Evolutionary conservation across 2,797 vertebrate genomes (phyloP).

Genomic region (Fundulus diaphanus): DNA sequence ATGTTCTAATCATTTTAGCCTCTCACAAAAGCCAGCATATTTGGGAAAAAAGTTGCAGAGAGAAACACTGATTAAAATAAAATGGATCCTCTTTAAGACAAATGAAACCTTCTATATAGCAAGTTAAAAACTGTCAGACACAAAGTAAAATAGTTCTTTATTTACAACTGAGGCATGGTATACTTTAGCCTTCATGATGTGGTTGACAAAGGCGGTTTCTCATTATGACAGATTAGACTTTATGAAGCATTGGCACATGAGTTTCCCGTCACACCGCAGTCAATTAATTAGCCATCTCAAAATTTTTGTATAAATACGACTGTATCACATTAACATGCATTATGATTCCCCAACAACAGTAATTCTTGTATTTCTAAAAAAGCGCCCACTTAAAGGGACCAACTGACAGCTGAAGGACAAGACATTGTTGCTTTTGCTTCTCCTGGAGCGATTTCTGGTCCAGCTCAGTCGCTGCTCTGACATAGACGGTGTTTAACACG

Average conservation of each 20-base stretch:
- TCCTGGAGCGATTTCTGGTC: slow-evolving; percentile 14
- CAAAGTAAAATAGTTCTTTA: background rate
- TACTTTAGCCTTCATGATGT: slow-evolving; percentile 11
- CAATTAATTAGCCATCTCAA: slow-evolving; percentile 37
- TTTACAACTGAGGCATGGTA: background rate
- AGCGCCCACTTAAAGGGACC: slow-evolving; percentile 13
- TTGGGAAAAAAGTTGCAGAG: background rate
- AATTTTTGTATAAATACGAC: slow-evolving; percentile 20
- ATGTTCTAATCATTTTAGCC: no score
- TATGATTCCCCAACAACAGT: slow-evolving; percentile 27
- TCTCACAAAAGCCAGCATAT: background rate
- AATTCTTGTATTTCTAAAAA: slow-evolving; percentile 36
- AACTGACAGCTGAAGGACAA: slow-evolving; percentile 21
- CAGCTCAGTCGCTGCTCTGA: slow-evolving; percentile 19
- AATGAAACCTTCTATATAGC: background rate
- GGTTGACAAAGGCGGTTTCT: slow-evolving; percentile 24
- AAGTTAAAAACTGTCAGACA: background rate
- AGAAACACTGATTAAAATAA: background rate
- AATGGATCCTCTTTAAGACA: background rate
- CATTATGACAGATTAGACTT: slow-evolving; percentile 23
- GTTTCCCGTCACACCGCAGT: slow-evolving; percentile 28
- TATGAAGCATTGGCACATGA: slow-evolving; percentile 18
- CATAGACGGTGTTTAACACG: slow-evolving; percentile 42
- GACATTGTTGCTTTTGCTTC: slow-evolving; percentile 22
- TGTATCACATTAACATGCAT: slow-evolving; percentile 29